These are phyloP conservation scores for Spinus olivaceus DNA, from an alignment of 2,797 vertebrate species.

Conservation along the genomic window DNA sequence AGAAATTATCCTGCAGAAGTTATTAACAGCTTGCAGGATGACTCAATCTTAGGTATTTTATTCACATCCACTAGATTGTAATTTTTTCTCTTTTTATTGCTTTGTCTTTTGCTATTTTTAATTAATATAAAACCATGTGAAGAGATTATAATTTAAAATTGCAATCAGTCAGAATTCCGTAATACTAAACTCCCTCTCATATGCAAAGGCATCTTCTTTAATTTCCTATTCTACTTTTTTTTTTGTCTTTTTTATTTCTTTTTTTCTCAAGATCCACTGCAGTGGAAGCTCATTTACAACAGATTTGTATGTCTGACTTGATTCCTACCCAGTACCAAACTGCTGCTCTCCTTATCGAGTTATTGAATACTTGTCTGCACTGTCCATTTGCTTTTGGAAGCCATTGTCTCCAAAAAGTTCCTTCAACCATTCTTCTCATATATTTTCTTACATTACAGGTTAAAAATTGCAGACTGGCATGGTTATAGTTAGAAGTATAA, in stretches of 20 bases:
- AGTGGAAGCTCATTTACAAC: neutral
- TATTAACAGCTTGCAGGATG: neutral
- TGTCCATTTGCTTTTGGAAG: neutral
- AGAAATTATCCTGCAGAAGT: neutral
- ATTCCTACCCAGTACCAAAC: neutral
- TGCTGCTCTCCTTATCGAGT: neutral
- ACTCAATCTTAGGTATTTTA: neutral
- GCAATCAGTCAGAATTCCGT: neutral
- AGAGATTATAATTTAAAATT: neutral
- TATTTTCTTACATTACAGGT: neutral
- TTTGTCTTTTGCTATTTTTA: neutral
- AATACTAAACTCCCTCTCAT: neutral
- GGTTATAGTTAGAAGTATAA: neutral
- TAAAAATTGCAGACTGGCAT: neutral
- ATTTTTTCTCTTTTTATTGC: neutral
- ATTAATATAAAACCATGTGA: neutral
- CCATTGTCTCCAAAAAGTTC: neutral
- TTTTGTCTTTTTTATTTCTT: neutral
- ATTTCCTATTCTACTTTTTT: neutral
- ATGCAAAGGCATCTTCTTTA: neutral
- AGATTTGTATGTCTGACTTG: neutral
- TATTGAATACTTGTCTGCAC: neutral
- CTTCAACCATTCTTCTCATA: neutral
- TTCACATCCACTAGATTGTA: neutral
- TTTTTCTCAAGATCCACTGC: neutral